These are phyloP conservation scores for Opisthocomus hoazin DNA, from an alignment of 2,113 vertebrate species.

Conservation along the genomic window DNA sequence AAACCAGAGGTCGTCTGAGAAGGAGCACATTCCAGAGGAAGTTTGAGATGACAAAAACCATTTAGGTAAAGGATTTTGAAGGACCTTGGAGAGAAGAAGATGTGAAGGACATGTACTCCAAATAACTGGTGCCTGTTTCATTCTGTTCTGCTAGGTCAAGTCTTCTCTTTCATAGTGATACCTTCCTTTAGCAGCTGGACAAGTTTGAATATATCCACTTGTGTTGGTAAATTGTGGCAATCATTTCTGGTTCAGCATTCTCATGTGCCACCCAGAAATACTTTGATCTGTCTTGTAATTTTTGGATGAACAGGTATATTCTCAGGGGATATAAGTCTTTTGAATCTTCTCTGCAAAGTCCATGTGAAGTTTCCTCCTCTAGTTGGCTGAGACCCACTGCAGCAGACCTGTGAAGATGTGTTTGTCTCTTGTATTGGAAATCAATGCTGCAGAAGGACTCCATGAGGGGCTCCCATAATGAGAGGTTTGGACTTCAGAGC, in stretches of 20 bases:
- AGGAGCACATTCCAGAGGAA: background rate
- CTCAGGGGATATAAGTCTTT: background rate
- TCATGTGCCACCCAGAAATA: background rate
- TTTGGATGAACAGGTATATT: background rate
- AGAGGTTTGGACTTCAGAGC: background rate
- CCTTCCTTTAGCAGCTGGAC: background rate
- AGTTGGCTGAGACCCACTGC: background rate
- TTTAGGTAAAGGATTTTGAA: background rate
- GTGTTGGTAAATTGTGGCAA: background rate
- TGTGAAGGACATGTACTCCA: background rate
- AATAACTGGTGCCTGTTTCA: background rate
- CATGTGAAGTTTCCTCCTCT: background rate
- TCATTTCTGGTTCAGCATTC: background rate
- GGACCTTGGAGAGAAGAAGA: background rate
- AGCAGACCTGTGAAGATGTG: background rate
- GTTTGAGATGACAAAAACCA: background rate
- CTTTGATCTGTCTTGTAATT: background rate
- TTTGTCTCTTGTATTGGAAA: background rate
- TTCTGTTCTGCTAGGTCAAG: background rate
- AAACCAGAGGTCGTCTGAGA: background rate
- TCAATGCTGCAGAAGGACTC: background rate
- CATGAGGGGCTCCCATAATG: background rate
- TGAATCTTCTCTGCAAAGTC: background rate
- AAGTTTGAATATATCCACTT: background rate
- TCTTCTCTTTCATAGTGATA: background rate